Evolutionary conservation across 2,888 invertebrate genomes (phyloP).

Genomic region (Meganola albula): DNA sequence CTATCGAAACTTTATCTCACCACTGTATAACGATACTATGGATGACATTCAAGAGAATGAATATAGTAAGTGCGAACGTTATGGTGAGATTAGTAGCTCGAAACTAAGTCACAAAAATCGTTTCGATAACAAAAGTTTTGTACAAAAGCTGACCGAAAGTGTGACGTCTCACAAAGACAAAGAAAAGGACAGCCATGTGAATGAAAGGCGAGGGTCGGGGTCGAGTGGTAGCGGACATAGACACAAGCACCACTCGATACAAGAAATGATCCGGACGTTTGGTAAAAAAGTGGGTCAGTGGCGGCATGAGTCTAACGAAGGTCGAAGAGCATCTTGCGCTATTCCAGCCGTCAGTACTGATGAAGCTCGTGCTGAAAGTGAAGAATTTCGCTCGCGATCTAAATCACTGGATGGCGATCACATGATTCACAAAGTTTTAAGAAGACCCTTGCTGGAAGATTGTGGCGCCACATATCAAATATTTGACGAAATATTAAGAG

Average conservation of each 20-base stretch:
- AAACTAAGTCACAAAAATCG: slow-evolving; percentile 52
- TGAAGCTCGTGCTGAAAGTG: slow-evolving; percentile 62
- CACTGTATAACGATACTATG: slow-evolving; percentile 64
- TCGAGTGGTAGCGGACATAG: slow-evolving; percentile 51
- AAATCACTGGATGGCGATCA: slow-evolving; percentile 85
- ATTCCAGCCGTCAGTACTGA: slow-evolving; percentile 66
- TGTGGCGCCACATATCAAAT: slow-evolving; percentile 90
- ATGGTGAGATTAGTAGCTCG: slow-evolving; percentile 66
- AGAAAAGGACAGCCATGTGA: slow-evolving; percentile 18
- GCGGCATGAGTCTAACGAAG: slow-evolving; percentile 77
- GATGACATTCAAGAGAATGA: slow-evolving; percentile 72
- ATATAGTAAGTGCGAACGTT: slow-evolving; percentile 67
- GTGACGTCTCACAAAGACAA: slow-evolving; percentile 37
- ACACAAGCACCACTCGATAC: slow-evolving; percentile 84
- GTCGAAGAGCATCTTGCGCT: slow-evolving; percentile 60
- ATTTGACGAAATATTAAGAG: slow-evolving; percentile 84
- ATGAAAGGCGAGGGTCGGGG: slow-evolving; percentile 57
- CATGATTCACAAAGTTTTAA: slow-evolving; percentile 48
- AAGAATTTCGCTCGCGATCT: slow-evolving; percentile 86
- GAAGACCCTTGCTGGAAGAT: slow-evolving; percentile 79
- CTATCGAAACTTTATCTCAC: slow-evolving; percentile 66
- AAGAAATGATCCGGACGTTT: slow-evolving; percentile 86
- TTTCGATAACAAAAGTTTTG: slow-evolving; percentile 65
- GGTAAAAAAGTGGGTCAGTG: slow-evolving; percentile 86
- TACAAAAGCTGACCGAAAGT: slow-evolving; percentile 58